phyloP scores from a whole-genome alignment of 2,113 vertebrate genomes.

The Corythornis madagascariensis region DNA sequence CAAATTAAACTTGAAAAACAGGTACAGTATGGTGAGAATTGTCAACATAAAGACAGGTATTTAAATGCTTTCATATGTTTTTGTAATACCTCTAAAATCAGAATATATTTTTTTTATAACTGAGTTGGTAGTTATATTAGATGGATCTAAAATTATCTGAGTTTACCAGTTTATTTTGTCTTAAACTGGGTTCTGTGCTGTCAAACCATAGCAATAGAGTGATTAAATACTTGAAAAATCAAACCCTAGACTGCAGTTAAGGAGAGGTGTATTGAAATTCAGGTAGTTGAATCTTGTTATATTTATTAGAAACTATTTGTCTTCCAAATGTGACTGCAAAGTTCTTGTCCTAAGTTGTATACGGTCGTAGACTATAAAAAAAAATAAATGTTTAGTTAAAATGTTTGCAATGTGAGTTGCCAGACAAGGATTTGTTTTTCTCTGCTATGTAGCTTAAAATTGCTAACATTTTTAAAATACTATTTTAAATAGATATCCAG shows the following conservation, averaged over 20 bases:
- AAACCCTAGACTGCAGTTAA: not conserved
- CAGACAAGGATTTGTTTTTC: not conserved
- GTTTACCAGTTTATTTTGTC: not conserved
- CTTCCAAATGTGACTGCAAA: not conserved
- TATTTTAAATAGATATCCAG: slow-evolving; percentile 79
- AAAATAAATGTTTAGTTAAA: not conserved
- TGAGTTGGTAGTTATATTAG: not conserved
- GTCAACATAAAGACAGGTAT: not conserved
- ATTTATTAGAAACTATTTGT: not conserved
- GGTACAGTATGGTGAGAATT: slow-evolving; percentile 67
- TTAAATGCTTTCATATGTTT: not conserved
- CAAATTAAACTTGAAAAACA: slow-evolving; percentile 87
- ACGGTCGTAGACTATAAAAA: not conserved
- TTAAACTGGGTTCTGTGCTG: not conserved
- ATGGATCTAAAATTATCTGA: not conserved
- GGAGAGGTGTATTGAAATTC: not conserved
- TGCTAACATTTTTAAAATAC: not conserved
- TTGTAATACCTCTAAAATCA: not conserved
- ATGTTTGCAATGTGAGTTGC: not conserved
- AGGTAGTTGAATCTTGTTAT: not conserved
- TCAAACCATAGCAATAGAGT: not conserved
- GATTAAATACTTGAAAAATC: not conserved
- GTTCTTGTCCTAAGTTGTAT: not conserved
- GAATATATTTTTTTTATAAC: not conserved
- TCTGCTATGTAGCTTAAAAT: not conserved